These are phyloP conservation scores for Pararge aegeria DNA, from an alignment of 1,140 invertebrate species.

Conservation along the genomic window DNA sequence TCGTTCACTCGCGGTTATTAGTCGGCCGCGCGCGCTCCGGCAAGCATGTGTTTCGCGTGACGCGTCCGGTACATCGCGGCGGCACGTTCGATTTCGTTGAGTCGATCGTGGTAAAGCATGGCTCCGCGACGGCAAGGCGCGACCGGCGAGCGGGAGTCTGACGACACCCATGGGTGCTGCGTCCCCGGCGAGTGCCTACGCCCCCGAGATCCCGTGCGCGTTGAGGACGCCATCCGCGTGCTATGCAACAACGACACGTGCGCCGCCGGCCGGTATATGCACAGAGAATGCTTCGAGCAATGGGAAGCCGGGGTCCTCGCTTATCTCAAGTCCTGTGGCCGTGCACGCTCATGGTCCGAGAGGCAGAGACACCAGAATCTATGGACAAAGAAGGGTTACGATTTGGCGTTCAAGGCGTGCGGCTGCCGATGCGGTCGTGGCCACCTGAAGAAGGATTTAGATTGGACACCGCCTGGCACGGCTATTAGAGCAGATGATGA, in stretches of 20 bases:
- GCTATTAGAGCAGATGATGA: conserved; percentile 84
- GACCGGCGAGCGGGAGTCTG: conserved; percentile 74
- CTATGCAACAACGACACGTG: conserved; percentile 97
- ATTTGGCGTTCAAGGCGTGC: conserved; percentile 94
- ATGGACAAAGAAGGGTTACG: conserved; percentile 98
- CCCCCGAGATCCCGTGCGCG: conserved; percentile 84
- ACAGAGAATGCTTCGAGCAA: conserved; percentile 95
- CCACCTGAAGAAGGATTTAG: conserved; percentile 95
- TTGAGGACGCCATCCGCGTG: conserved; percentile 90
- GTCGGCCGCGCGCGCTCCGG: conserved; percentile 77
- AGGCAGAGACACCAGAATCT: conserved; percentile 95
- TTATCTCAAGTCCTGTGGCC: conserved; percentile 92
- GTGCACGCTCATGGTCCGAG: conserved; percentile 96
- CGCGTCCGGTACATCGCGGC: conserved; percentile 52
- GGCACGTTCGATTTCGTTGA: conserved; percentile 71
- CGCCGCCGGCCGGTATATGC: conserved; percentile 93
- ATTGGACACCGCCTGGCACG: conserved; percentile 89
- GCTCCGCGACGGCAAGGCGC: conserved; percentile 74
- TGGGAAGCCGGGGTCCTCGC: conserved; percentile 94
- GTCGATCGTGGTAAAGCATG: conserved; percentile 62
- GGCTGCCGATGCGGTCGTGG: conserved; percentile 93
- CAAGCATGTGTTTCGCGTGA: conserved; percentile 72
- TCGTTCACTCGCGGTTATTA: conserved; percentile 78
- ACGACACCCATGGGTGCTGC: conserved; percentile 84
- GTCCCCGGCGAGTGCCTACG: conserved; percentile 90